Base-by-base conservation (phyloP, 2,113 vertebrate species). In the Tursiops truncatus region DNA sequence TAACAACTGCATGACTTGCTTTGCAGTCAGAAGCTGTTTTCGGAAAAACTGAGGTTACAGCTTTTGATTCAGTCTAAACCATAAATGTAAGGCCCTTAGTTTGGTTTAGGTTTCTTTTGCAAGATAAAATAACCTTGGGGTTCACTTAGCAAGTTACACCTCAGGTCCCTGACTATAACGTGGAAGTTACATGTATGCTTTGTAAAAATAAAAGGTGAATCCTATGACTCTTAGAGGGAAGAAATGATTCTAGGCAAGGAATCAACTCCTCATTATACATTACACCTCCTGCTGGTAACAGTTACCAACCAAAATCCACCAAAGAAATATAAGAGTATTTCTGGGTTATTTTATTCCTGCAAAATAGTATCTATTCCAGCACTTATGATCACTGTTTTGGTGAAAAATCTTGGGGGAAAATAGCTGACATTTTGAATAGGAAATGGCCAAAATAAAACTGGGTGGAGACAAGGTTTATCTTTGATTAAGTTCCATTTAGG, bases 61-160 rank as follows among this genome's bases (percentile, higher is more conserved):
- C 97, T 98, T 98, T 98, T 98, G 96, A 98, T 98, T 97, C 98
- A 98, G 94, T 98, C 98, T 98, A 98, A 98, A 98, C 74, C 7
- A 98, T 96, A 97, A 98, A 98, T 98, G 97, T 98, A 99, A 99
- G 98, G 98, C 98, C 98, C 98, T 98, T 98, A 98, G 98, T 99
- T 98, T 98, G 97, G 97, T 98, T 98, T 98, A 53, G 95, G 97
- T 98, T 98, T 98, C 93, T 98, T 98, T 98, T 97, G 98, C 94
- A 97, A 98, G 97, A 98, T 91, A 97, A 88, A 98, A 96, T 65
- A 97, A 98, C 96, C 88, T 97, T 94, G 87, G 97, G 95, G 95
- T 94, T 98, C 81, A 60, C 97, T 98, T 95, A 97, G 33, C 41
- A 98, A 98, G 98, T 97, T 96, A 96, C 80, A 97, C 98, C 96